These are phyloP conservation scores for Micromesistius poutassou DNA, from an alignment of 2,797 vertebrate species.

Conservation along the genomic window DNA sequence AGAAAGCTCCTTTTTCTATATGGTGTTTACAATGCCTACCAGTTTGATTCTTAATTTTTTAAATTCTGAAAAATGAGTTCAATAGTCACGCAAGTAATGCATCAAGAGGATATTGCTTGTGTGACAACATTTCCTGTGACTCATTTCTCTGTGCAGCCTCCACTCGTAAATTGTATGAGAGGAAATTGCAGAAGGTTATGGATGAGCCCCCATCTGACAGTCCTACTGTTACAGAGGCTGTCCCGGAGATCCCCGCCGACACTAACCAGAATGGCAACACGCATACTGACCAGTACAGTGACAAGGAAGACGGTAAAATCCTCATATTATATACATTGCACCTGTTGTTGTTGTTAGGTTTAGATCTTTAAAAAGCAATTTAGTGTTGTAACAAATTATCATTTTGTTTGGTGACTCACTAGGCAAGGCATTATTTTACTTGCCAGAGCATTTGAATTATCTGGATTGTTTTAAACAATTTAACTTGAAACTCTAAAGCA, in stretches of 20 bases:
- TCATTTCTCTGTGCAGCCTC: constrained; percentile 66
- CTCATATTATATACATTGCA: neutral
- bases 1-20: too few relatives aligned
- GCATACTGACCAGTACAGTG: constrained; percentile 90
- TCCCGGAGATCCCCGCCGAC: constrained; percentile 67
- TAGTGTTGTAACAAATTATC: neutral
- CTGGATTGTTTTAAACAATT: neutral
- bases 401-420: neutral
- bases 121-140: neutral
- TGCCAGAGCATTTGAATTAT: neutral
- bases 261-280: constrained; percentile 87
- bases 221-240: constrained; percentile 30
- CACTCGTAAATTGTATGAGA: constrained; percentile 89
- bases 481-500: neutral
- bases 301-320: constrained; percentile 86
- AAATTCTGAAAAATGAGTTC: neutral
- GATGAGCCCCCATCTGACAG: constrained; percentile 75
- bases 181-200: constrained; percentile 84
- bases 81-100: neutral
- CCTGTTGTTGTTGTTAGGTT: neutral
- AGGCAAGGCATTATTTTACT: neutral
- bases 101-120: neutral
- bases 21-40: too few relatives aligned
- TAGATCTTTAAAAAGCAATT: neutral
- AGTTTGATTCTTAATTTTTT: neutral